Conservation (phyloP, 2,113 vertebrate genomes). For the Naja naja region DNA sequence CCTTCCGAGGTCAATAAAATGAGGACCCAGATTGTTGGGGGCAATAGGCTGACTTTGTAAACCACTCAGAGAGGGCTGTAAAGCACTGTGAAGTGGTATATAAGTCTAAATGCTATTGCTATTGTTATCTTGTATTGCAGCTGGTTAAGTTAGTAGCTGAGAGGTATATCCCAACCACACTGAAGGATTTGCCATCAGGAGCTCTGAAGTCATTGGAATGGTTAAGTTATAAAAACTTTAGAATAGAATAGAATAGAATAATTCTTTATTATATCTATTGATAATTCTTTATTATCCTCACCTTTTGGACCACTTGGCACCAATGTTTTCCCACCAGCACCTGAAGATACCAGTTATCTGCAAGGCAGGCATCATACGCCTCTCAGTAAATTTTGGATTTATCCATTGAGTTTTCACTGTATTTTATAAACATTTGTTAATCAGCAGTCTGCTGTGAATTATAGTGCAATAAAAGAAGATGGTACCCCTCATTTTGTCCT, state of each 20-base stretch:
- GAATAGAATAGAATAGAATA: too few species aligned
- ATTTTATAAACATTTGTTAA: constrained; percentile 39
- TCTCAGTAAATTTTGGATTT: constrained; percentile 21
- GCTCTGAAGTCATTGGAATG: not conserved
- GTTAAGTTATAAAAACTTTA: not conserved
- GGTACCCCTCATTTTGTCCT: constrained; percentile 39
- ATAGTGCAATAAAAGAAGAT: constrained; percentile 13
- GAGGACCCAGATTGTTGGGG: too few species aligned
- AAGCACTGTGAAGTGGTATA: too few species aligned
- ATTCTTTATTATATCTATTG: too few species aligned
- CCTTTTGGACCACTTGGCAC: not conserved
- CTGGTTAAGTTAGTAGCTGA: not conserved
- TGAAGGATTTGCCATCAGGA: not conserved
- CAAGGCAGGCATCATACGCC: constrained; percentile 30
- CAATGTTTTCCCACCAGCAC: constrained; percentile 1
- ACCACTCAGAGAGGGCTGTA: too few species aligned
- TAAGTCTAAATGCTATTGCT: too few species aligned
- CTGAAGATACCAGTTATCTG: constrained; percentile 11
- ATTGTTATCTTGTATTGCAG: not conserved
- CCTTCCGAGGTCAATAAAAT: too few species aligned
- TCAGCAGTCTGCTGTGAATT: constrained; percentile 50
- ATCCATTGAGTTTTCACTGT: constrained; percentile 28
- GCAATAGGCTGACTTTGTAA: too few species aligned
- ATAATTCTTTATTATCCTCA: not conserved
- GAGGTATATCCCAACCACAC: too few species aligned